Conservation (phyloP, 2,113 vertebrate species). For the Neolamprologus sp. region DNA sequence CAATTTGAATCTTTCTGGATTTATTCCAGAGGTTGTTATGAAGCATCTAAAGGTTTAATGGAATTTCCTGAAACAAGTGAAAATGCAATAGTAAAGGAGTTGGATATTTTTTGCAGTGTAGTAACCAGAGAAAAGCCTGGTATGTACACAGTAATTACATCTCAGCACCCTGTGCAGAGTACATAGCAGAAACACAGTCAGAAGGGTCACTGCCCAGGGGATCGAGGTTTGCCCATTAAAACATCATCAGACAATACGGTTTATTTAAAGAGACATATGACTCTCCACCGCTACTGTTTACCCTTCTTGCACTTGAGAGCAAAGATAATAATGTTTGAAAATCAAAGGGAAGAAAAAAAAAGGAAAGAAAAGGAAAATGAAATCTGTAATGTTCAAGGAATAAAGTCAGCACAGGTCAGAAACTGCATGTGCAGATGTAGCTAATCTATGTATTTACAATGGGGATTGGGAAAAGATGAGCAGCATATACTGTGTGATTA, state of each 20-base stretch:
- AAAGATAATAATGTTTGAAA: constrained; percentile 35
- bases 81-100: background rate
- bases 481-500: background rate
- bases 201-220: constrained; percentile 52
- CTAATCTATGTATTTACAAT: constrained; percentile 28
- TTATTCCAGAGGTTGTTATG: background rate
- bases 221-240: constrained; percentile 56
- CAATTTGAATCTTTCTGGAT: background rate
- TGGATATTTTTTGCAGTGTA: constrained; percentile 24
- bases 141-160: constrained; percentile 54
- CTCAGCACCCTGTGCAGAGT: background rate
- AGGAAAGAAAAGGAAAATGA: background rate
- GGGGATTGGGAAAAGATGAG: background rate
- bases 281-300: constrained; percentile 54
- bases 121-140: constrained; percentile 46
- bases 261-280: constrained; percentile 66
- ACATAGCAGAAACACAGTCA: background rate
- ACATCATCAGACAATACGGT: constrained; percentile 56
- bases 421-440: constrained; percentile 4
- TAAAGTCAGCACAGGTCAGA: constrained; percentile 27
- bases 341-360: constrained; percentile 9
- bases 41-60: background rate
- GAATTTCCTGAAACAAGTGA: background rate
- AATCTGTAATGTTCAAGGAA: constrained; percentile 27
- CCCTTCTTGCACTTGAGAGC: constrained; percentile 29